Base-by-base conservation (phyloP, 2,113 vertebrate genomes). In the Typhlomys cinereus region DNA sequence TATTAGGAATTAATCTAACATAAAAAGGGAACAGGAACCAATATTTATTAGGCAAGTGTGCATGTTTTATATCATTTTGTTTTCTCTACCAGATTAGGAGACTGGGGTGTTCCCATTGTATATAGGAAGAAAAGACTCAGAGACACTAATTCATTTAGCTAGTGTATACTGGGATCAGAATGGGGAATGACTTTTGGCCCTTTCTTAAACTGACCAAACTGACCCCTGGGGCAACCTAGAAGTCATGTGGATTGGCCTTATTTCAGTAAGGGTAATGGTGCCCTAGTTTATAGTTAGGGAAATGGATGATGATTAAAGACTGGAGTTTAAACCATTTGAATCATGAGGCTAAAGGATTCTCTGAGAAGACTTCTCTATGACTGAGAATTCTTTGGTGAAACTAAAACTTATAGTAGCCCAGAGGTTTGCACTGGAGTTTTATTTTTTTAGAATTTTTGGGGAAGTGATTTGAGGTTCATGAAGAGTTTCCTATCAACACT, bases 131-230 rank as follows among this genome's bases (percentile, higher is more conserved):
- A 76, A 74, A 78, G 62, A 50, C 27, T 89, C 67, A 76, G 74
- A 88, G 48, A 92, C 59, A 29, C 41, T 48, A 82, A 90, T 83
- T 84, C 71, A 46, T 17, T 93, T 52, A 75, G 59, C 29, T 57
- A 70, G 46, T 48, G 41, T 13, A 34, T 4, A 13, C 59, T 25
- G 25, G n/a, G 73, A 64, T 52, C 20, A 73, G 67, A 74, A 75
- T 59, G 27, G 41, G 46, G 62, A 48, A 59, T 86, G 74, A 78
- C 54, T 80, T 94, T 85, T 78, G 39, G 82, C 67, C 34, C 88
- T 88, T 59, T 88, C 73, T 94, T 95, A 97, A 97, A 17, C 25
- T 86, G 94, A 95, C 70, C 79, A 94, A 71, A 95, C 89, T 52
- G 89, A 84, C 93, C 89, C 85, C 92, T 73, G 90, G 90, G 97